These are phyloP conservation scores for Lepidostoma basale DNA, from an alignment of 1,140 invertebrate species.

Conservation along the genomic window DNA sequence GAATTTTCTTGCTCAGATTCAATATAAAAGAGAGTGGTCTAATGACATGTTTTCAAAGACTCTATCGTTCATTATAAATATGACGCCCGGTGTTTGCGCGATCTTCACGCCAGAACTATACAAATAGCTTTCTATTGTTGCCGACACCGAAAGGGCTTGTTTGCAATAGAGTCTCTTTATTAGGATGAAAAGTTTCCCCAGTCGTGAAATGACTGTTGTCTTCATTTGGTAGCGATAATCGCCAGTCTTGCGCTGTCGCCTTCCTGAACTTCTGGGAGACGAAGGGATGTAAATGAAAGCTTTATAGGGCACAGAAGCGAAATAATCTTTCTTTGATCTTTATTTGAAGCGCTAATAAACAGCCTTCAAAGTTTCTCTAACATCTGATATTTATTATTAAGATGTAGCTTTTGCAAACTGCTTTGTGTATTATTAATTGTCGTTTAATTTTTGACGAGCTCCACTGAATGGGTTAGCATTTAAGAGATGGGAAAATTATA, in stretches of 20 bases:
- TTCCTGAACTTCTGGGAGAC: background rate
- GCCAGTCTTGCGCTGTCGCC: background rate
- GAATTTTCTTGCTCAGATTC: too few relatives aligned
- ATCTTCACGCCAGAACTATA: too few relatives aligned
- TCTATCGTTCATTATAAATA: too few relatives aligned
- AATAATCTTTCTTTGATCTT: constrained; percentile 4
- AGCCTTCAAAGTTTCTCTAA: background rate
- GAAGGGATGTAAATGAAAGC: background rate
- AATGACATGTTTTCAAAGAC: too few relatives aligned
- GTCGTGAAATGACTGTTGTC: constrained; percentile 8
- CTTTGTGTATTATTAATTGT: background rate
- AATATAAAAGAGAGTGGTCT: too few relatives aligned
- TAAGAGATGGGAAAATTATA: too few relatives aligned
- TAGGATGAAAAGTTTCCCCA: background rate
- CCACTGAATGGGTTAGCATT: too few relatives aligned
- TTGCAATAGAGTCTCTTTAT: background rate
- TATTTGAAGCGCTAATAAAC: background rate
- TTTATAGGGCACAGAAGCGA: background rate
- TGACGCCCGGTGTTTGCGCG: too few relatives aligned
- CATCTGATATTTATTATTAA: background rate
- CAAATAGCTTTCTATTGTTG: background rate
- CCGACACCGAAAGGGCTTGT: background rate
- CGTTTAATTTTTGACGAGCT: too few relatives aligned
- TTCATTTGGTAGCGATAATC: constrained; percentile 1
- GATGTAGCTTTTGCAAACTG: background rate